These are phyloP conservation scores for Trachythela sp. DNA, from an alignment of 64 coral and sea anemone species.

Conservation along the genomic window DNA sequence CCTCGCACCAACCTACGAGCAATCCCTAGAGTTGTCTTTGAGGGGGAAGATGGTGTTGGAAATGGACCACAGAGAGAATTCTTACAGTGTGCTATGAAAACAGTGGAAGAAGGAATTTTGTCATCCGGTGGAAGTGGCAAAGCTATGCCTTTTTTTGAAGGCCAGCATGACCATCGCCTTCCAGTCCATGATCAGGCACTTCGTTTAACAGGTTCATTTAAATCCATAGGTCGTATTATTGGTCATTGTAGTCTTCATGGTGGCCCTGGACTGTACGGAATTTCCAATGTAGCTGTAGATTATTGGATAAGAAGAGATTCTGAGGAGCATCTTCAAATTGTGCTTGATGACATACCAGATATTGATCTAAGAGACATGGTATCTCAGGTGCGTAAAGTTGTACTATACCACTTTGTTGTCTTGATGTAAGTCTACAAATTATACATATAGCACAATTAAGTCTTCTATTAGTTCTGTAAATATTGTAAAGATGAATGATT, in stretches of 20 bases:
- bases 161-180: slow-evolving; percentile 37
- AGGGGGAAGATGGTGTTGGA: no score
- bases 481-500: no score
- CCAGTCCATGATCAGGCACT: slow-evolving; percentile 36
- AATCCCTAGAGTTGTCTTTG: no score
- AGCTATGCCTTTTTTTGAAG: slow-evolving; percentile 44
- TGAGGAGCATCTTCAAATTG: background rate
- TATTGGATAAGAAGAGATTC: slow-evolving; percentile 31
- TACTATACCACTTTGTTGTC: no score
- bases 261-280: slow-evolving; percentile 25
- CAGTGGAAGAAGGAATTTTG: no score
- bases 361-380: slow-evolving; percentile 31
- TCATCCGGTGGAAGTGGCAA: no score
- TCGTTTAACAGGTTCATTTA: slow-evolving; percentile 29
- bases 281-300: slow-evolving; percentile 24
- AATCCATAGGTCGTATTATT: slow-evolving; percentile 42
- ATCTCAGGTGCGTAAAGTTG: slow-evolving; percentile 19
- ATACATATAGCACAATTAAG: no score
- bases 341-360: slow-evolving; percentile 36
- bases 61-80: no score
- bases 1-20: no score
- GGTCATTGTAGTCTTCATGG: slow-evolving; percentile 48
- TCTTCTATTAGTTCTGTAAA: no score
- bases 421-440: no score
- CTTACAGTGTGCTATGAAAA: no score